These are phyloP conservation scores for Coracias cyanogaster DNA, from an alignment of 2,797 vertebrate genomes.

Conservation along the genomic window DNA sequence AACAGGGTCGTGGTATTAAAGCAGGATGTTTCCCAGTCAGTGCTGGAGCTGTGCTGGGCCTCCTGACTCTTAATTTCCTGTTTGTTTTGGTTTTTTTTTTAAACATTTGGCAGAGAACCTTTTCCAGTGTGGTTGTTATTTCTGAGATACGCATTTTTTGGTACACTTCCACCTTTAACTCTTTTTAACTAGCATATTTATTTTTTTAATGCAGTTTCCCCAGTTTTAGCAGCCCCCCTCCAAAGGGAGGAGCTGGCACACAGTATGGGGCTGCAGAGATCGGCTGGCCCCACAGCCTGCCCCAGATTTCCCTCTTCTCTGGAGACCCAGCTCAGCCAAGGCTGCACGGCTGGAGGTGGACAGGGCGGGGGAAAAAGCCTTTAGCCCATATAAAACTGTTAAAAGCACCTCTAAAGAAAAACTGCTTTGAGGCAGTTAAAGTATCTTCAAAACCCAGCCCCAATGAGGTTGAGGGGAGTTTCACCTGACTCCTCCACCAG, in stretches of 20 bases:
- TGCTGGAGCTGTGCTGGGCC: background rate
- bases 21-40: background rate
- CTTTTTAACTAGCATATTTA: background rate
- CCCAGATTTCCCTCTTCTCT: background rate
- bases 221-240: background rate
- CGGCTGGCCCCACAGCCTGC: background rate
- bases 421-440: background rate
- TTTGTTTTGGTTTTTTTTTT: background rate
- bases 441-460: background rate
- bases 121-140: background rate
- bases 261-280: background rate
- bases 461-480: background rate
- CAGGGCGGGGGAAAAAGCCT: rapidly evolving
- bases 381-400: background rate
- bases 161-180: background rate
- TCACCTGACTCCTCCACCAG: rapidly evolving
- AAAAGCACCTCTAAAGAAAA: background rate
- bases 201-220: background rate
- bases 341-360: background rate
- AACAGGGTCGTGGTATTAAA: background rate
- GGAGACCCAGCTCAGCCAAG: background rate
- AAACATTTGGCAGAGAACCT: background rate
- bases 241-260: background rate
- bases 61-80: background rate
- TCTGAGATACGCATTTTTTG: background rate